Evolutionary conservation across 2,113 vertebrate species (phyloP).

Genomic region (Phycodurus eques): DNA sequence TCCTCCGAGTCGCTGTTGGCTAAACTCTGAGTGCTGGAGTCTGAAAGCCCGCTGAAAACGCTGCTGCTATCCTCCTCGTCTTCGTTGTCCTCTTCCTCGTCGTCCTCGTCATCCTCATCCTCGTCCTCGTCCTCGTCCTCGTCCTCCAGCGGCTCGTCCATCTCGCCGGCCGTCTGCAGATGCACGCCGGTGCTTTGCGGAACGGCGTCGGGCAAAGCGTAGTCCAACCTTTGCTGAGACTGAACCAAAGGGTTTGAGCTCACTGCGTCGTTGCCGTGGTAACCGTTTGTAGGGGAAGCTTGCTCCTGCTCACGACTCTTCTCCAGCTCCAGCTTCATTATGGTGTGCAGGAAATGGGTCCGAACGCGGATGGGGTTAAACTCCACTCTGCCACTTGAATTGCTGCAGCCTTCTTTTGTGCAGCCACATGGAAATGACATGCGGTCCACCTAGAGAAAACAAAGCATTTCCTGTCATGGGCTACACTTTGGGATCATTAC

Average conservation of each 20-base stretch:
- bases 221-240: conserved; percentile 82
- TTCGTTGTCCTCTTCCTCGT: conserved; percentile 77
- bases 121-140: conserved; percentile 81
- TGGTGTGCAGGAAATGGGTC: conserved; percentile 98
- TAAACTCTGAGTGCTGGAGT: conserved; percentile 95
- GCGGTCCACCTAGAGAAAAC: conserved; percentile 87
- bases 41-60: conserved; percentile 90
- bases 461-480: conserved; percentile 19
- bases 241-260: conserved; percentile 77
- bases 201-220: conserved; percentile 80
- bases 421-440: conserved; percentile 99
- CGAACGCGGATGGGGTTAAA: conserved; percentile 99
- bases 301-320: conserved; percentile 92
- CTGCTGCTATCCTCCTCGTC: conserved; percentile 94
- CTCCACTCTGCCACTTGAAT: conserved; percentile 93
- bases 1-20: conserved; percentile 93
- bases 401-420: conserved; percentile 97
- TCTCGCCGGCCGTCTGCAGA: conserved; percentile 82
- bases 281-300: conserved; percentile 80
- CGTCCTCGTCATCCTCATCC: conserved; percentile 69
- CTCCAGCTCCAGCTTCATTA: conserved; percentile 98
- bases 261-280: conserved; percentile 76
- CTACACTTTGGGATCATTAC: neutral
- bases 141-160: conserved; percentile 86
- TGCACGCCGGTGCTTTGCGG: conserved; percentile 83